phyloP scores from a whole-genome alignment of 2,797 vertebrate species.

The Sternarchorhynchus goeldii region DNA sequence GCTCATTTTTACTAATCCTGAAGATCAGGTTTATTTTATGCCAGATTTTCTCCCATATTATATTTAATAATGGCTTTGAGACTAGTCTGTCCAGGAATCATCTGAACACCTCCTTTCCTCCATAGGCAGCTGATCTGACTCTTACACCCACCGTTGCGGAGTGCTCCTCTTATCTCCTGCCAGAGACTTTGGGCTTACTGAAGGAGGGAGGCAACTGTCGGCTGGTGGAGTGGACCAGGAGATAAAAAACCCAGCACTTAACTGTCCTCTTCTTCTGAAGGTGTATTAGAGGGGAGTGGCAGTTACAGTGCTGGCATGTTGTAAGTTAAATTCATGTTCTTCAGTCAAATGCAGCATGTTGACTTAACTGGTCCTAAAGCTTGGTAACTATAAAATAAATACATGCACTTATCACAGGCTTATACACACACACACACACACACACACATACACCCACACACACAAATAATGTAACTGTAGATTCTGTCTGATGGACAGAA shows the following conservation, averaged over 20 bases:
- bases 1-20: too few species aligned
- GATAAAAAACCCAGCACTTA: conserved; percentile 70
- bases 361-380: conserved; percentile 61
- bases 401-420: not conserved
- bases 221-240: conserved; percentile 72
- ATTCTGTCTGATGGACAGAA: too few species aligned
- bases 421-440: too few species aligned
- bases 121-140: conserved; percentile 48
- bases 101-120: conserved; percentile 2
- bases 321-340: not conserved
- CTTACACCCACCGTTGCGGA: conserved; percentile 56
- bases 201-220: conserved; percentile 66
- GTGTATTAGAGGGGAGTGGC: conserved; percentile 38
- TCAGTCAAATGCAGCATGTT: conserved; percentile 54
- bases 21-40: too few species aligned
- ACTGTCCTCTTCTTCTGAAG: conserved; percentile 52
- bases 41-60: too few species aligned
- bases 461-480: not conserved
- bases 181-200: conserved; percentile 64
- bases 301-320: conserved; percentile 52
- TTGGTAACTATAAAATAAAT: conserved; percentile 21
- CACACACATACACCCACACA: not conserved
- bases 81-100: not conserved
- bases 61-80: not conserved
- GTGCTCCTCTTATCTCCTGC: conserved; percentile 73